Conservation (phyloP, 2,888 invertebrate species). For the Toxonevra muliebris region DNA sequence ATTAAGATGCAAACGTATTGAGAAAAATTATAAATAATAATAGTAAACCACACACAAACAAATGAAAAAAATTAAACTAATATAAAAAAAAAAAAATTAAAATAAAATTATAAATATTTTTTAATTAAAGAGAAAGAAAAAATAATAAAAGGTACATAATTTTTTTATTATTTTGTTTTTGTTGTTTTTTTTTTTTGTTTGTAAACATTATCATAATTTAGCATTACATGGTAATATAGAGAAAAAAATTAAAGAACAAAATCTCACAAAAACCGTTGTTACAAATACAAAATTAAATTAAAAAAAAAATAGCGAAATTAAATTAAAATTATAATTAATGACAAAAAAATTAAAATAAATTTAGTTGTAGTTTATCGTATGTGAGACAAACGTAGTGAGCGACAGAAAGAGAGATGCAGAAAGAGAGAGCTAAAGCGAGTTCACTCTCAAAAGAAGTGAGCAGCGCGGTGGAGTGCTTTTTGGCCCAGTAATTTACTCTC, state of each 20-base stretch:
- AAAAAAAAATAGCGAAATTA: slow-evolving; percentile 7
- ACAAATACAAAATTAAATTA: background rate
- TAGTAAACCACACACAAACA: background rate
- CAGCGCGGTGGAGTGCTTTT: too few relatives aligned
- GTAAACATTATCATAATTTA: slow-evolving; percentile 11
- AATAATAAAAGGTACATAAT: slow-evolving; percentile 8
- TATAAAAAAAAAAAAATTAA: slow-evolving; percentile 22
- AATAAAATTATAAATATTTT: slow-evolving; percentile 23
- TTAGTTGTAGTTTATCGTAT: too few relatives aligned
- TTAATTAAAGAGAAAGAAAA: slow-evolving; percentile 22
- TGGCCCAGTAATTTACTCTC: too few relatives aligned
- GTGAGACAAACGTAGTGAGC: too few relatives aligned
- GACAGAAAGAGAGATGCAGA: too few relatives aligned
- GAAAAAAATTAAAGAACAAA: slow-evolving; percentile 21
- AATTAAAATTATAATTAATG: slow-evolving; percentile 16
- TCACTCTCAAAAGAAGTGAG: too few relatives aligned
- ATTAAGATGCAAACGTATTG: slow-evolving; percentile 2
- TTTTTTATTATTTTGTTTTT: slow-evolving; percentile 7
- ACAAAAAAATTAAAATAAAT: slow-evolving; percentile 12
- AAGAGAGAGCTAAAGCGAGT: too few relatives aligned
- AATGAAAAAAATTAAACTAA: slow-evolving; percentile 14
- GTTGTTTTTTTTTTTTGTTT: slow-evolving; percentile 8
- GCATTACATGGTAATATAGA: slow-evolving; percentile 18
- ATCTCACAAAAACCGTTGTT: background rate
- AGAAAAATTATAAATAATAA: slow-evolving; percentile 2